Base-by-base conservation (phyloP, 2,888 invertebrate species). In the Saturnia pavonia region DNA sequence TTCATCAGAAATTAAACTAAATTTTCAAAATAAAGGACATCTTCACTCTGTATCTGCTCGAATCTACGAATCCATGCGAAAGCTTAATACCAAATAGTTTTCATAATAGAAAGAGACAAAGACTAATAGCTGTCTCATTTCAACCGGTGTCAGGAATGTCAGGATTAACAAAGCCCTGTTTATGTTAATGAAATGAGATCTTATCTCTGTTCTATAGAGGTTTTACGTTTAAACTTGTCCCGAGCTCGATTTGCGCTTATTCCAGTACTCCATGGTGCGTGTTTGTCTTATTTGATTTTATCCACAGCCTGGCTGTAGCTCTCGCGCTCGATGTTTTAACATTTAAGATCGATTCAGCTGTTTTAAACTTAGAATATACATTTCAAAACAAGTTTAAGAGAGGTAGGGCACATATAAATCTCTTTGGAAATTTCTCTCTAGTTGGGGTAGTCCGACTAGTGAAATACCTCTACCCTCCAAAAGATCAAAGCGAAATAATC, bases 121-220 rank as follows among this genome's bases (percentile, higher is more conserved):
- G 77, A 78, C 76, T 74, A 73, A 78, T 74, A 72, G 74, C 67
- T 71, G 71, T 72, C 67, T 71, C 75, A 75, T 69, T 69, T 48
- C 63, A 68, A 70, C 60, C 57, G 45, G 68, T 60, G 68, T 68
- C 74, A 63, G 78, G 78, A 83, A 65, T 60, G 68, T 68, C 74
- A 63, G 78, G 78, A 83, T 84, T 82, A 84, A 82, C 80, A 75
- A 80, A 80, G 76, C 77, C 76, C 79, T 85, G 83, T 85, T 84
- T 86, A 86, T 85, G 85, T 80, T 83, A 86, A 86, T 84, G 81
- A 80, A 80, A 80, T 76, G 78, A 80, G 84, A 83, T 83, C 76
- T 80, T 85, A 83, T 84, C 85, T 43, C 22, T 45, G 67, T 57
- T 67, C 67, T 25, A 19, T 57, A 45, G 40, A 66, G 66, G 67